Conservation (phyloP, 1,140 invertebrate species). For the Formica selysi region DNA sequence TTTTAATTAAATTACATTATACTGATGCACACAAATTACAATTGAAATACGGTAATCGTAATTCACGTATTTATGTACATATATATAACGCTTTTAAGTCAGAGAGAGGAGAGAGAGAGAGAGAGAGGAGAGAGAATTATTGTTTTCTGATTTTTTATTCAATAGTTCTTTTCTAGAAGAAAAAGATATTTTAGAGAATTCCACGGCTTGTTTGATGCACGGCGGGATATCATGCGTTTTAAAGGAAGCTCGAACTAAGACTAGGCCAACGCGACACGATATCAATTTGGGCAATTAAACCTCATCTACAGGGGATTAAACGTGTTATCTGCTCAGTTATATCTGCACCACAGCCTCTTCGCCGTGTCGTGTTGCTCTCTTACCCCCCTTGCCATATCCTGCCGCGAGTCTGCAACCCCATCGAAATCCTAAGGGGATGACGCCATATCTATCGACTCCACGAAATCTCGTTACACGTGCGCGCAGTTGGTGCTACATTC, state of each 20-base stretch:
- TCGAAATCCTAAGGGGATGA: conserved; percentile 71
- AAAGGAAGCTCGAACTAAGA: conserved; percentile 5
- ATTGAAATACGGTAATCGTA: neutral
- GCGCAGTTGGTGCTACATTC: conserved; percentile 79
- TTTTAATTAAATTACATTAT: conserved; percentile 1
- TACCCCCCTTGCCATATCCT: conserved; percentile 42
- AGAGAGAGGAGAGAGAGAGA: neutral
- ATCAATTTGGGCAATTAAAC: conserved; percentile 84
- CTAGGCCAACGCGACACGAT: conserved; percentile 65
- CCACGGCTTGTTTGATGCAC: neutral
- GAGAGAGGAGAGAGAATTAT: no score
- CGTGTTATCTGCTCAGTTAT: conserved; percentile 81
- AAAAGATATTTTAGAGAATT: neutral
- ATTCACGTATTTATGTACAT: neutral
- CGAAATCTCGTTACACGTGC: conserved; percentile 79
- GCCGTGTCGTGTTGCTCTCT: conserved; percentile 17
- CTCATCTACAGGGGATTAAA: conserved; percentile 77
- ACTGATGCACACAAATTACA: neutral
- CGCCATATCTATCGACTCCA: conserved; percentile 71
- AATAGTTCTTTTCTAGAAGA: neutral
- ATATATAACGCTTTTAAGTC: neutral
- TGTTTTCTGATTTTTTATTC: neutral
- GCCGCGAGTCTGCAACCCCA: conserved; percentile 59
- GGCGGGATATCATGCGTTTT: neutral
- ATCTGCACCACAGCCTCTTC: conserved; percentile 66